Evolutionary conservation across 1,140 invertebrate species (phyloP).

Genomic region (Brachionus calyciflorus): DNA sequence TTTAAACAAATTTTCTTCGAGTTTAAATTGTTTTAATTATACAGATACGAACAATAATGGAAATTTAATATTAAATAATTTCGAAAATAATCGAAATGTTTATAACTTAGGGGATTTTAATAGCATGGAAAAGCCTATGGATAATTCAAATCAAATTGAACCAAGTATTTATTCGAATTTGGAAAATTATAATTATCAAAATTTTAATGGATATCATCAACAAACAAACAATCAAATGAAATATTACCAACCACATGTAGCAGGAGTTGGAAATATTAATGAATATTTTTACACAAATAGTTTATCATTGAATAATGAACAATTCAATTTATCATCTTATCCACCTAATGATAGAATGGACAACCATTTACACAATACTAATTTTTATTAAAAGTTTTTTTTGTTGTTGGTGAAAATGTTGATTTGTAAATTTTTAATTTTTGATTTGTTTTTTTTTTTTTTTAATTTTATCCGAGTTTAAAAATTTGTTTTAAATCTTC

Average conservation of each 20-base stretch:
- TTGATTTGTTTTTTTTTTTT: constrained; percentile 4
- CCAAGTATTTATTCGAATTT: neutral
- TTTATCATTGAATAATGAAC: constrained; percentile 9
- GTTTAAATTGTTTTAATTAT: neutral
- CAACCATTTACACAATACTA: neutral
- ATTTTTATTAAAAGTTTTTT: constrained; percentile 26
- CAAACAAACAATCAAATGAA: neutral
- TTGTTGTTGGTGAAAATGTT: too few species aligned
- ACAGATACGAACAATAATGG: neutral
- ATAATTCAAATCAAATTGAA: neutral
- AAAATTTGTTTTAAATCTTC: too few species aligned
- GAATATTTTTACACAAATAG: constrained; percentile 8
- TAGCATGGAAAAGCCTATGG: neutral
- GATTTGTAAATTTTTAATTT: neutral
- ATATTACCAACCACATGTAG: neutral
- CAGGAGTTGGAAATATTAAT: neutral
- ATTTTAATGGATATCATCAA: neutral
- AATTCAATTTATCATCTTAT: neutral
- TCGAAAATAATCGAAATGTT: neutral
- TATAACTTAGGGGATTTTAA: neutral
- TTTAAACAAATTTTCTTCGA: neutral
- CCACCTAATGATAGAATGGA: neutral
- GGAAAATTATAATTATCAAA: constrained; percentile 9
- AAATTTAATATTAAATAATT: neutral
- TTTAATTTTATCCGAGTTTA: neutral